Conservation (phyloP, 1,140 invertebrate species). For the Drosophila ironensis region DNA sequence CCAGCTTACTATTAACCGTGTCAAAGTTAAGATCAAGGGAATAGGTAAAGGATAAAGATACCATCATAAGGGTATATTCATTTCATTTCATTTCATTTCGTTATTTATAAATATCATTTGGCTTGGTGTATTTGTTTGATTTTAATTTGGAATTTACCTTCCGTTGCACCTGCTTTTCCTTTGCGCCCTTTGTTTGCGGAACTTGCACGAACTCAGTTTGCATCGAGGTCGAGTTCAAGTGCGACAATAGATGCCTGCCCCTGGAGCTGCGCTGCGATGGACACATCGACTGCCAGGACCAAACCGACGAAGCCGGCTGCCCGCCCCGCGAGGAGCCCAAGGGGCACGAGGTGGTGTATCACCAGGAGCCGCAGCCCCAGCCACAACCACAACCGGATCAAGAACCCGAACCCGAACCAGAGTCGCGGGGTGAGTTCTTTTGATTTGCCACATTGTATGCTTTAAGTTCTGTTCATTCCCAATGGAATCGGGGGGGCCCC, state of each 20-base stretch:
- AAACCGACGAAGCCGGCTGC: constrained; percentile 85
- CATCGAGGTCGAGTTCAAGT: constrained; percentile 84
- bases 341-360: no score
- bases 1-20: no score
- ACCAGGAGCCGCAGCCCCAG: background rate
- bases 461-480: no score
- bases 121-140: constrained; percentile 7
- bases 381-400: background rate
- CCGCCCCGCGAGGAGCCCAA: constrained; percentile 7
- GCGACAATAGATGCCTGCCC: constrained; percentile 84
- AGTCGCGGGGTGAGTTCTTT: constrained; percentile 11
- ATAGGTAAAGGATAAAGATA: no score
- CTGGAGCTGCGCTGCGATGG: constrained; percentile 83
- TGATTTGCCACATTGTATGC: background rate
- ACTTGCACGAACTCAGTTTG: no score
- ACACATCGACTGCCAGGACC: constrained; percentile 79
- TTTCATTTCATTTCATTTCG: constrained; percentile 9
- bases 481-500: no score
- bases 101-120: constrained; percentile 19
- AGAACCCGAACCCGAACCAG: background rate
- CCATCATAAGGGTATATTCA: background rate
- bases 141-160: constrained; percentile 17
- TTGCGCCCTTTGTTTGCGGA: constrained; percentile 8
- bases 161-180: constrained; percentile 20
- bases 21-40: no score